A percentile compares a stretch with the other conserved stretches of the same genome.
phyloP scores from a whole-genome alignment of 2,113 vertebrate genomes.

The Rhagologus leucostigma region DNA sequence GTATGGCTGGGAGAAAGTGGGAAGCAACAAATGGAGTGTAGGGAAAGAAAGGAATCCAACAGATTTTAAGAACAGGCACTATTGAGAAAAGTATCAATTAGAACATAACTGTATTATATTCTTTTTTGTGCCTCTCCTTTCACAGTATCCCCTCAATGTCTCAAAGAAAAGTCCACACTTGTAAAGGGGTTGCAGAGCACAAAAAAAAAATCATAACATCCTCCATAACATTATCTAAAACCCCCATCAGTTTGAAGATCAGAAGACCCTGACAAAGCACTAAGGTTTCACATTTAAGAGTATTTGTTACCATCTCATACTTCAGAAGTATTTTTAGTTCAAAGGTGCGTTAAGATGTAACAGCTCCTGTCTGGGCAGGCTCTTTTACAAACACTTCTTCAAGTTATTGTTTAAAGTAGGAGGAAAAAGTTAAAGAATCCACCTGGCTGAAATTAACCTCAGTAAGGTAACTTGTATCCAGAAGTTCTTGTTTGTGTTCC shows the following conservation, averaged over 20 bases:
- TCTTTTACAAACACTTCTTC: background rate
- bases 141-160: background rate
- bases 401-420: background rate
- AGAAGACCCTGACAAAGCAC: background rate
- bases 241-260: background rate
- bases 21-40: background rate
- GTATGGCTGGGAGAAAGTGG: background rate
- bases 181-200: background rate
- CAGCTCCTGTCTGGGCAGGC: background rate
- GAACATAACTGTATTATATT: background rate
- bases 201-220: background rate
- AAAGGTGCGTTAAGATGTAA: background rate
- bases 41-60: background rate
- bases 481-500: background rate
- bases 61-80: background rate
- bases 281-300: background rate
- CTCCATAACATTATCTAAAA: background rate
- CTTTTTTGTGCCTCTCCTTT: background rate
- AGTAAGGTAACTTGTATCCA: background rate
- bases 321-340: background rate
- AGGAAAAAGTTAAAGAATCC: background rate
- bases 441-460: background rate
- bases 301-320: background rate
- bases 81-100: background rate
- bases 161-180: background rate